Conservation (phyloP, 2,113 vertebrate genomes). For the Sylvicapra grimmia region DNA sequence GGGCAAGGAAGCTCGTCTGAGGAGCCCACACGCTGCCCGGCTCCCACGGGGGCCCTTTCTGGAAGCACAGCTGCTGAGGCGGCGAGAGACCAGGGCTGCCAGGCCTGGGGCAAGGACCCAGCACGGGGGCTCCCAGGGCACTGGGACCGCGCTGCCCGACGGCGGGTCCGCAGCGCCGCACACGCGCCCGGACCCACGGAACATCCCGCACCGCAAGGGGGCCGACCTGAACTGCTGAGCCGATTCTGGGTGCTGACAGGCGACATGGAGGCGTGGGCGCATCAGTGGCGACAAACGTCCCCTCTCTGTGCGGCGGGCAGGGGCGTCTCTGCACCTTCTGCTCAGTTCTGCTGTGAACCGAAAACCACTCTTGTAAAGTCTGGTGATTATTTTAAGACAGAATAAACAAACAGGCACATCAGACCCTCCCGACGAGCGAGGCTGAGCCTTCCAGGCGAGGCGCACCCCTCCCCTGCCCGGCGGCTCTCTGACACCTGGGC, state of each 20-base stretch:
- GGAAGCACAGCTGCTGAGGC: background rate
- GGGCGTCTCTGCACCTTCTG: background rate
- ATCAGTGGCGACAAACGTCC: background rate
- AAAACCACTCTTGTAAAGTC: background rate
- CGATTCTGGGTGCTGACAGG: background rate
- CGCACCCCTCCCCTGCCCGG: background rate
- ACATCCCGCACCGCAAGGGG: background rate
- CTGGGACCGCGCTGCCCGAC: accelerated
- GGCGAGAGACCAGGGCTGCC: background rate
- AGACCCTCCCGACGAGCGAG: background rate
- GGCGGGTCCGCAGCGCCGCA: background rate
- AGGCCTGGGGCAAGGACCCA: background rate
- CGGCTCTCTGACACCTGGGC: background rate
- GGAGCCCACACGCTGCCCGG: background rate
- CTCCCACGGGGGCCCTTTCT: background rate
- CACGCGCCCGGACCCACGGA: accelerated
- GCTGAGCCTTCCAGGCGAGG: background rate
- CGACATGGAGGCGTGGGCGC: accelerated
- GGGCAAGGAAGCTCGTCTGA: background rate
- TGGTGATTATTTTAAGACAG: too few species aligned
- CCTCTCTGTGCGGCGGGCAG: background rate
- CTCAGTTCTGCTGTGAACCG: background rate
- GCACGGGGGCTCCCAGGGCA: background rate
- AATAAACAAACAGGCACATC: background rate
- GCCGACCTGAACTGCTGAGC: accelerated